phyloP scores from a whole-genome alignment of 2,797 vertebrate species.

The Pogoniulus pusillus region DNA sequence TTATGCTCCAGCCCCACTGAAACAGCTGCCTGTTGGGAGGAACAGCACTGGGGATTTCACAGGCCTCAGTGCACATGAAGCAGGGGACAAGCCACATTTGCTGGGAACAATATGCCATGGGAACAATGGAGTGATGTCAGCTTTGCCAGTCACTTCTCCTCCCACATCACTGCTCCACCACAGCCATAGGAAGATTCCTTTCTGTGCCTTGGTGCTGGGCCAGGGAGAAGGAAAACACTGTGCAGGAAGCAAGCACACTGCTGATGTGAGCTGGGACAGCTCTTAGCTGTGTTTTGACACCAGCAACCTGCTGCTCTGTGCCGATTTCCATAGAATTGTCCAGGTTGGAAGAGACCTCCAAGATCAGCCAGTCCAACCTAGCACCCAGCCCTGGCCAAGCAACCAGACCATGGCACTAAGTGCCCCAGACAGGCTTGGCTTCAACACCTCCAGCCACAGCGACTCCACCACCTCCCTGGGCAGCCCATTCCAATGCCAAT shows the following conservation, averaged over 20 bases:
- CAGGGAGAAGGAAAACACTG: not conserved
- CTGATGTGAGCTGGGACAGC: not conserved
- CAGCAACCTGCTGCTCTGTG: not conserved
- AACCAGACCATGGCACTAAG: too few species aligned
- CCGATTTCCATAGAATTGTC: too few species aligned
- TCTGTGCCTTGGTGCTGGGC: not conserved
- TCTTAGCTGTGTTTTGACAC: not conserved
- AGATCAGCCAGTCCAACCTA: too few species aligned
- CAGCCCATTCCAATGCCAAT: too few species aligned
- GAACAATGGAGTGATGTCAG: not conserved
- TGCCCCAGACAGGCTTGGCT: too few species aligned
- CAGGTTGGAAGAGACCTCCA: too few species aligned
- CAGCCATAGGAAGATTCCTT: not conserved
- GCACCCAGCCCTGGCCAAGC: too few species aligned
- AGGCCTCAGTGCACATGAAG: not conserved
- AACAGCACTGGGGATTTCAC: not conserved
- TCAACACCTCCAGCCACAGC: too few species aligned
- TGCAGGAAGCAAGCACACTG: not conserved
- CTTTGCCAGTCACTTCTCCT: not conserved
- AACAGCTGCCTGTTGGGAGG: not conserved
- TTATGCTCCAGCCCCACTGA: not conserved
- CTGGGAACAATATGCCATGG: not conserved
- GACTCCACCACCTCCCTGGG: too few species aligned
- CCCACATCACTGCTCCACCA: accelerated
- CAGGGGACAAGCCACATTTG: not conserved